phyloP scores from a whole-genome alignment of 2,113 vertebrate genomes.

The Psittacara wagleri region DNA sequence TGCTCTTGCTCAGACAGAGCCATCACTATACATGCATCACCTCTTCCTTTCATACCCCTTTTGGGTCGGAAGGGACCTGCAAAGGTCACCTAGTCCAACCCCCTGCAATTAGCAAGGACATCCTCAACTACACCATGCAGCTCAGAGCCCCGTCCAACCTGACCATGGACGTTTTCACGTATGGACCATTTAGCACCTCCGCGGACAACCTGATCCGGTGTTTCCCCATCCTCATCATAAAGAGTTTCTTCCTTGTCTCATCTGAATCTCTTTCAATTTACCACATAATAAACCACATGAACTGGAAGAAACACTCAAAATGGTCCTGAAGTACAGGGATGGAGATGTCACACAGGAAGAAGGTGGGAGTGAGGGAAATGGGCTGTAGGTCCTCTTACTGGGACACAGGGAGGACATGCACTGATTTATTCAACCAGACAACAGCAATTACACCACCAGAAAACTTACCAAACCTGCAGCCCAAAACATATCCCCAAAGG shows the following conservation, averaged over 20 bases:
- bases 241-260: not conserved
- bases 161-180: not conserved
- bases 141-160: rapidly evolving
- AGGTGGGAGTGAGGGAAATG: rapidly evolving
- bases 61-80: not conserved
- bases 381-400: not conserved
- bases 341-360: not conserved
- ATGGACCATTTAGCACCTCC: not conserved
- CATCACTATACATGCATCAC: rapidly evolving
- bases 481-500: not conserved
- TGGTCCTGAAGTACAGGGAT: not conserved
- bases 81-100: not conserved
- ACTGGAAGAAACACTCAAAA: not conserved
- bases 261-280: not conserved
- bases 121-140: rapidly evolving
- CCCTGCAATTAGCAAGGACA: not conserved
- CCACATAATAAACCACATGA: not conserved
- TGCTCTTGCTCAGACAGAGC: not conserved
- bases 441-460: not conserved
- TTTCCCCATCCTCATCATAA: not conserved
- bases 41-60: not conserved
- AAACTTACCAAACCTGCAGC: not conserved
- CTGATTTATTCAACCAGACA: not conserved
- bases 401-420: rapidly evolving
- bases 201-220: not conserved